Evolutionary conservation across 2,888 invertebrate species (phyloP).

Genomic region (Pogonocherus hispidulus): DNA sequence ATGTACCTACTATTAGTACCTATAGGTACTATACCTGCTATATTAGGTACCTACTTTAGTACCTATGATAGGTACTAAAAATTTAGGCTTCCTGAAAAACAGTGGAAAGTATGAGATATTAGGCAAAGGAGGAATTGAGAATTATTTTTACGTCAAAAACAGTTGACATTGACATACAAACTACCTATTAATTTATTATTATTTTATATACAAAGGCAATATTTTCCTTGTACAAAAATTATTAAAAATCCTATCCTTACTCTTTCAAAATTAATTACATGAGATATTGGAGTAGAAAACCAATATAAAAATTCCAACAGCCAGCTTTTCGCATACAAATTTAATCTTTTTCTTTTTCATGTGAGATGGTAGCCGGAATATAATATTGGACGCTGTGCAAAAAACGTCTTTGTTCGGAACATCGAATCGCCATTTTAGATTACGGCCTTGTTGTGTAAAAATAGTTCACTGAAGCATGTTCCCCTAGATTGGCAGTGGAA

Average conservation of each 20-base stretch:
- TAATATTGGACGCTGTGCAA: conserved; percentile 52
- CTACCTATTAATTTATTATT: too few relatives aligned
- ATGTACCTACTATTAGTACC: too few relatives aligned
- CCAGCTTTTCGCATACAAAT: conserved; percentile 26
- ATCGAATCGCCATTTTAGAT: conserved; percentile 66
- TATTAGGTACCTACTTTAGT: too few relatives aligned
- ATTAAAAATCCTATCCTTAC: neutral
- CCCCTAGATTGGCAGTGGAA: conserved; percentile 65
- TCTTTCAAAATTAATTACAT: conserved; percentile 24
- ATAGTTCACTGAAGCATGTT: conserved; percentile 68
- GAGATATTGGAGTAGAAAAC: neutral
- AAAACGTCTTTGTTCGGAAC: conserved; percentile 62
- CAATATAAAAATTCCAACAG: conserved; percentile 26
- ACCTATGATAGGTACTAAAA: too few relatives aligned
- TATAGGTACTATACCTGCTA: too few relatives aligned
- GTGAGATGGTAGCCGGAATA: conserved; percentile 37
- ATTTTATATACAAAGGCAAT: too few relatives aligned
- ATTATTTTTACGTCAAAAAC: too few relatives aligned
- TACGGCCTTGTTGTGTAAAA: conserved; percentile 66
- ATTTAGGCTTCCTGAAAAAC: too few relatives aligned
- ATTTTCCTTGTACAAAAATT: too few relatives aligned
- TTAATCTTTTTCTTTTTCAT: conserved; percentile 34
- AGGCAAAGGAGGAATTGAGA: too few relatives aligned
- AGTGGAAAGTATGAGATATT: too few relatives aligned
- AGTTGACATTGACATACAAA: too few relatives aligned